phyloP scores from a whole-genome alignment of 2,888 invertebrate genomes.

The Acronicta alni region DNA sequence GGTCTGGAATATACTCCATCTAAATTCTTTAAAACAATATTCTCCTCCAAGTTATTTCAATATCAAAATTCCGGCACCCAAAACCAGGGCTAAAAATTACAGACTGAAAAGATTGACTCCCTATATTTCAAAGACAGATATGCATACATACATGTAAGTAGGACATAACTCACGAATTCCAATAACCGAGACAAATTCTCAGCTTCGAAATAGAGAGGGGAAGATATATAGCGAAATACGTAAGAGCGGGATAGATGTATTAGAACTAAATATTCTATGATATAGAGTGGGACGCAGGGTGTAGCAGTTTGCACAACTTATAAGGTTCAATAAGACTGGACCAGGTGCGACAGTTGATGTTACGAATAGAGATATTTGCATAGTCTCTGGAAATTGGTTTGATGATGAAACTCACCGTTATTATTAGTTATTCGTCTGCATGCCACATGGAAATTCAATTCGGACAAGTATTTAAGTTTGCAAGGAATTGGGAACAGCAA shows the following conservation, averaged over 20 bases:
- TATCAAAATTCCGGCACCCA: constrained; percentile 17
- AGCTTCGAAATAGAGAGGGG: constrained; percentile 54
- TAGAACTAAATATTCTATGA: constrained; percentile 67
- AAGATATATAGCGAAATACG: constrained; percentile 59
- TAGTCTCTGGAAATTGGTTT: constrained; percentile 63
- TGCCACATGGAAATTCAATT: constrained; percentile 18
- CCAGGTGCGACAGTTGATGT: constrained; percentile 83
- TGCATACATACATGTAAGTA: constrained; percentile 48
- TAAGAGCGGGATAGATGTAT: constrained; percentile 66
- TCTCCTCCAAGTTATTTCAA: constrained; percentile 12
- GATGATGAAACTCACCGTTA: constrained; percentile 52
- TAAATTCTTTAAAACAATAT: constrained; percentile 7
- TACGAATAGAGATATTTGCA: constrained; percentile 82
- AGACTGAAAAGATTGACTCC: constrained; percentile 32
- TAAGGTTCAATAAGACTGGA: constrained; percentile 85
- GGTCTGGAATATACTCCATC: background rate
- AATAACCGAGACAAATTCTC: constrained; percentile 68
- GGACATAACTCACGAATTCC: constrained; percentile 64
- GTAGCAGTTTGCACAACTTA: constrained; percentile 85
- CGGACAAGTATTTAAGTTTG: background rate
- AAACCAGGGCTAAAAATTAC: constrained; percentile 31
- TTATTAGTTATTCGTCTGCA: constrained; percentile 36
- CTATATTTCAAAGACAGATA: constrained; percentile 53
- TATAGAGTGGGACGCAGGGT: constrained; percentile 63
- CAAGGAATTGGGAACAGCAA: constrained; percentile 2